Evolutionary conservation across 1,140 invertebrate species (phyloP).

Genomic region (Colletes gigas): DNA sequence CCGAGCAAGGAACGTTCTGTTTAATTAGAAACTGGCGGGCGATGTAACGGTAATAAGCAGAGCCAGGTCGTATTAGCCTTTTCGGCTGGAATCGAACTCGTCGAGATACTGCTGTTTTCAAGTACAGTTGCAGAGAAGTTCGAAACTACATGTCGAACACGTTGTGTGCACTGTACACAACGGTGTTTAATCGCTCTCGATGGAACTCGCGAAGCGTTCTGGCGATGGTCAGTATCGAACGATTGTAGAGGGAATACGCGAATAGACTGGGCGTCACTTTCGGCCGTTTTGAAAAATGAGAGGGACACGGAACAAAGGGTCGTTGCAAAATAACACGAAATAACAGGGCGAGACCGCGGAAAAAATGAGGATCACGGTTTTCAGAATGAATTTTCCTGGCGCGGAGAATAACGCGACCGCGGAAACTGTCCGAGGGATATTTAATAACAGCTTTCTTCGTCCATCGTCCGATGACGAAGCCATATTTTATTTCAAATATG

Average conservation of each 20-base stretch:
- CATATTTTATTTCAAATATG: too few species aligned
- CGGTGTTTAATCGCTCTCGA: constrained; percentile 41
- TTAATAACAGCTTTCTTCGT: background rate
- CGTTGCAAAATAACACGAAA: background rate
- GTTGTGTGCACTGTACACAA: constrained; percentile 14
- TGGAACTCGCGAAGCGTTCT: constrained; percentile 30
- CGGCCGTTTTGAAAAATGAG: background rate
- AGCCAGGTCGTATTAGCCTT: too few species aligned
- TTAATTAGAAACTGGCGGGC: background rate
- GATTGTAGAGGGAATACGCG: background rate
- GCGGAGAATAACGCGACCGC: background rate
- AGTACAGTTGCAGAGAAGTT: background rate
- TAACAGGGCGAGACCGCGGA: background rate
- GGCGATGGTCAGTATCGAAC: constrained; percentile 29
- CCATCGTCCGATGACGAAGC: background rate
- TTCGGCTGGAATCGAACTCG: background rate
- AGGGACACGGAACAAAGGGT: background rate
- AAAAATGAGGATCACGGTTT: background rate
- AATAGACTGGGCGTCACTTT: background rate
- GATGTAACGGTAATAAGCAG: background rate
- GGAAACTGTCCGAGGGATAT: background rate
- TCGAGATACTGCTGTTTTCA: background rate
- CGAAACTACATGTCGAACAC: constrained; percentile 22
- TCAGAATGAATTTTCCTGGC: background rate
- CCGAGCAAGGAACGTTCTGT: background rate